Evolutionary conservation across 2,113 vertebrate genomes (phyloP).

Genomic region (Sporophila hypoxantha): DNA sequence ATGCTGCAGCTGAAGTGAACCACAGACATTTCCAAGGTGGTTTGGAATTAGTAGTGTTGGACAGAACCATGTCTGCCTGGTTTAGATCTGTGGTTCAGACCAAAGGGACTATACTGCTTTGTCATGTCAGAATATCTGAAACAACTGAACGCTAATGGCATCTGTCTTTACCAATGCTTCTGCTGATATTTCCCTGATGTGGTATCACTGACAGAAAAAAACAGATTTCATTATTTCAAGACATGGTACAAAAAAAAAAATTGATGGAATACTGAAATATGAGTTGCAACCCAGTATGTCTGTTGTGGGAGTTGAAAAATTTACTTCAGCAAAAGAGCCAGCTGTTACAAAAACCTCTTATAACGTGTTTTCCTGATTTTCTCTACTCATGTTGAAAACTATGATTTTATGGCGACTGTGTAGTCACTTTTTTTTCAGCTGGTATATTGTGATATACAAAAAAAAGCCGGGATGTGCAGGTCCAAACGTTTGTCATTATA

Average conservation of each 20-base stretch:
- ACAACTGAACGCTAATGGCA: background rate
- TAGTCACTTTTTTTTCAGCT: background rate
- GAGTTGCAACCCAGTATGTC: background rate
- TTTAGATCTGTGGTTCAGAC: background rate
- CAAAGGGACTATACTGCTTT: background rate
- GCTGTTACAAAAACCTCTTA: constrained; percentile 16
- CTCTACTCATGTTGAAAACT: background rate
- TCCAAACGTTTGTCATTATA: background rate
- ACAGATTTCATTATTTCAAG: constrained; percentile 4
- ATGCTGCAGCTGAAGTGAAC: background rate
- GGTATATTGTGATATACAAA: background rate
- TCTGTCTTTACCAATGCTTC: background rate
- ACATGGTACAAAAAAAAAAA: background rate
- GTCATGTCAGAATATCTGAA: background rate
- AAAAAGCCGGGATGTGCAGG: background rate
- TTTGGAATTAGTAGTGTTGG: background rate
- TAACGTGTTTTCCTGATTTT: background rate
- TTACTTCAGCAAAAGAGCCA: constrained; percentile 24
- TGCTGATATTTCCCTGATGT: background rate
- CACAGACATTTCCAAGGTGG: rapidly evolving
- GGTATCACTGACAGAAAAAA: background rate
- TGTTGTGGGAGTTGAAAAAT: constrained; percentile 49
- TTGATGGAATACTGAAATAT: background rate
- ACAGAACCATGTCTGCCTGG: background rate
- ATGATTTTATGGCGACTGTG: background rate